These are phyloP conservation scores for Nymphicus hollandicus DNA, from an alignment of 2,113 vertebrate species.

Conservation along the genomic window DNA sequence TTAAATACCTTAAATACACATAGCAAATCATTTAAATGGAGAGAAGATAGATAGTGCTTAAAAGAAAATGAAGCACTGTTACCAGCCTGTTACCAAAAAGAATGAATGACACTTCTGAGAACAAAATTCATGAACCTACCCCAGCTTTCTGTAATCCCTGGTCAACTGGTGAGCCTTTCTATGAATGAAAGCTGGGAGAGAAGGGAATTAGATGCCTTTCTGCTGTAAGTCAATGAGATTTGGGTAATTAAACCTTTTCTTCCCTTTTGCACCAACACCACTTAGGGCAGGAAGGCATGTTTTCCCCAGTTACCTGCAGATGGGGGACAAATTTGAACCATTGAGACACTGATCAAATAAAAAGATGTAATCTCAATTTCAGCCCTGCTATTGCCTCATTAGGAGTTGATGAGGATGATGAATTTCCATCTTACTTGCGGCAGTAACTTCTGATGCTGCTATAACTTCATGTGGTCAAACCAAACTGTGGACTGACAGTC, in stretches of 20 bases:
- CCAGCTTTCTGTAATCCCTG: background rate
- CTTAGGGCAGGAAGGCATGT: background rate
- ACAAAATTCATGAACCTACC: background rate
- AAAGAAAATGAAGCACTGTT: background rate
- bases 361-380: background rate
- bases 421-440: background rate
- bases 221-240: background rate
- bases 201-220: background rate
- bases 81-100: background rate
- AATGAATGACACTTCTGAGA: background rate
- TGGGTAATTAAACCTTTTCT: background rate
- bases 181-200: background rate
- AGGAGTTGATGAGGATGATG: background rate
- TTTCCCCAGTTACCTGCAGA: background rate
- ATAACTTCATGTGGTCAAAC: background rate
- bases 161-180: background rate
- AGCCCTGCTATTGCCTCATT: background rate
- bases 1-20: background rate
- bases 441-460: accelerated
- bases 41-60: background rate
- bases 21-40: background rate
- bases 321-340: background rate
- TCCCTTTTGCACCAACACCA: background rate
- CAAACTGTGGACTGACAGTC: background rate
- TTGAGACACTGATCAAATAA: background rate